A percentile compares a stretch with the other conserved stretches of the same genome.
These are phyloP conservation scores for Smithornis capensis DNA, from an alignment of 2,113 vertebrate species.

Conservation along the genomic window DNA sequence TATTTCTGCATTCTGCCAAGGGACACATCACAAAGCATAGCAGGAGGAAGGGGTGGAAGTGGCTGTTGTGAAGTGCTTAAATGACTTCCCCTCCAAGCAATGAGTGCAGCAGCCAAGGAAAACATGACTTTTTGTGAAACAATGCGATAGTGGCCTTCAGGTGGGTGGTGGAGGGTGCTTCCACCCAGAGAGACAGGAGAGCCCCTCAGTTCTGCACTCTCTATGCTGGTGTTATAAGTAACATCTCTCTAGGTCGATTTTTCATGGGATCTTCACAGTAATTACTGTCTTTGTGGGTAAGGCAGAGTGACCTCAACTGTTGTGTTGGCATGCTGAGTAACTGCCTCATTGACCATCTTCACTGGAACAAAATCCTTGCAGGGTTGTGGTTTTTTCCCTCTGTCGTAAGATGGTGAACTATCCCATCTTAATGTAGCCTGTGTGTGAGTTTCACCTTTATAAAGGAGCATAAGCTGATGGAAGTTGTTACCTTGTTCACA, in stretches of 20 bases:
- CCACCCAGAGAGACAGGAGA: not conserved
- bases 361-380: not conserved
- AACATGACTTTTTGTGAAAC: not conserved
- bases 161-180: not conserved
- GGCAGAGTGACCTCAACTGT: not conserved
- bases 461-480: accelerated
- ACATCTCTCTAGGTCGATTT: not conserved
- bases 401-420: not conserved
- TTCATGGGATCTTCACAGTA: not conserved
- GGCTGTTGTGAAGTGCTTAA: not conserved
- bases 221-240: not conserved
- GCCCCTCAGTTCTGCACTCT: not conserved
- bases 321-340: not conserved
- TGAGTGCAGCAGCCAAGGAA: not conserved
- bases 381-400: accelerated
- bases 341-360: not conserved
- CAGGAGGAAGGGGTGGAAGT: not conserved
- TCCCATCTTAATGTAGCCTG: too few relatives aligned
- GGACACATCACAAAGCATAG: not conserved
- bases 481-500: not conserved
- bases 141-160: not conserved
- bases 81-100: not conserved
- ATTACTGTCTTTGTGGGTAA: not conserved
- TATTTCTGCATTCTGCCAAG: not conserved
- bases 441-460: not conserved